Base-by-base conservation (phyloP, 2,113 vertebrate species). In the Rhea americana region DNA sequence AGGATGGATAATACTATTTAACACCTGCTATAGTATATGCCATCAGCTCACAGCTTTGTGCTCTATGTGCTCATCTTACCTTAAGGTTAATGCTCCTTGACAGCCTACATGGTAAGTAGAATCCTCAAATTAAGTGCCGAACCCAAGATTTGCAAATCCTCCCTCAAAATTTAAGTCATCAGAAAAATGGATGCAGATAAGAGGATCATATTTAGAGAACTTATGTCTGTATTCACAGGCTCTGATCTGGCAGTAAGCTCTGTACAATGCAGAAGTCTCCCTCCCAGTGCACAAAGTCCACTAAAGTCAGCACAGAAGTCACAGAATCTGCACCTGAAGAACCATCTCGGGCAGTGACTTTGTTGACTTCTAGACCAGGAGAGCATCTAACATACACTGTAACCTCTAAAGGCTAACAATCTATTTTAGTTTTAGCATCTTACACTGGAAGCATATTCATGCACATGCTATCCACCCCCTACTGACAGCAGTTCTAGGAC, bases 1-100 rank as follows among this genome's bases (percentile, higher is more conserved):
- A 93, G 97, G 97, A 97, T 74, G 97, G 97, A 97, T 98, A 98
- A 98, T 98, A 94, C 98, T 96, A 97, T 98, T 98, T 98, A 98
- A 98, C 98, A 98, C 98, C 96, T 96, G 95, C 94, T 89, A 95
- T 84, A 96, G 97, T 65, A 84, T 88, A 86, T 94, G 97, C 97
- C 97, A 96, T 95, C 95, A 90, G 93, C 97, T 97, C 96, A 73
- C 48, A 97, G 97, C 96, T 97, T 97, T 97, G 94, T 95, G 92
- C 85, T 97, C 95, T 32, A 13, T 72, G 90, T 85, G 97, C 98
- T 97, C 97, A 91, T 97, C 96, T 97, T 97, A 97, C 97, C 97
- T 97, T 97, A 93, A 97, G 97, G 97, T 97, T 98, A 98, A 98
- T 97, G 95, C 96, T 97, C 97, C 95, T 96, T 97, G 98, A 98